Evolutionary conservation across 92 coral and sea anemone species (phyloP), one percentile per base, ranked within the genome.

Genomic region (Micromussa lordhowensis): DNA sequence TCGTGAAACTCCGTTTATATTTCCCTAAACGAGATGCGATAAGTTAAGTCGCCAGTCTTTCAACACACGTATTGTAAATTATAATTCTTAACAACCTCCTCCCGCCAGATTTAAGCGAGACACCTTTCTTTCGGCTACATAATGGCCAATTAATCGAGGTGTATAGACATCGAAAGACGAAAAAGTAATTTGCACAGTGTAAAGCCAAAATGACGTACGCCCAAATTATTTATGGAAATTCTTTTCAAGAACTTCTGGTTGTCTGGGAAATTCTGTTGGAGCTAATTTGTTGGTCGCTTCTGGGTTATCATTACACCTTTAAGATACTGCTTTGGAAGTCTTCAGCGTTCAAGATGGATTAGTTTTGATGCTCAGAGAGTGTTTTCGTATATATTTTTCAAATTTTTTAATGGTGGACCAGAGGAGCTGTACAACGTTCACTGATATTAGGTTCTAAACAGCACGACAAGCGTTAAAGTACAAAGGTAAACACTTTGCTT

Each of bases 191-290:
- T 57, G 70, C 81, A 28, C 48, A 14, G 40, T 36, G 78, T 35
- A 84, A 58, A 74, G n/a, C 34, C n/a, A 17, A 35, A 22, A 72
- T 83, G 87, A 83, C 87, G 87, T 49, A 21, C 35, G 54, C 32
- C 54, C 80, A 58, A 57, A 55, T 44, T 68, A 32, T 11, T 48
- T 73, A 58, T 6, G 72, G 54, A 84, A 54, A 84, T 84, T 73
- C 88, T 74, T 72, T 74, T 73, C 24, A 51, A 32, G 34, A 51
- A 74, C 72, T 21, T 57, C 57, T 84, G 55, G 88, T 84, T 74
- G 88, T 57, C 88, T 5, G 72, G 81, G 88, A 72, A 71, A 84
- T 84, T 84, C 51, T 73, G 34, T 83, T 30, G 53, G 48, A 16
- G 28, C 22, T 24, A 29, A 13, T 81, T n/a, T 66, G 79, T 32